Evolutionary conservation across 2,797 vertebrate genomes (phyloP), one percentile per base, ranked within the genome.

Genomic region (Basileuterus tristriatus): DNA sequence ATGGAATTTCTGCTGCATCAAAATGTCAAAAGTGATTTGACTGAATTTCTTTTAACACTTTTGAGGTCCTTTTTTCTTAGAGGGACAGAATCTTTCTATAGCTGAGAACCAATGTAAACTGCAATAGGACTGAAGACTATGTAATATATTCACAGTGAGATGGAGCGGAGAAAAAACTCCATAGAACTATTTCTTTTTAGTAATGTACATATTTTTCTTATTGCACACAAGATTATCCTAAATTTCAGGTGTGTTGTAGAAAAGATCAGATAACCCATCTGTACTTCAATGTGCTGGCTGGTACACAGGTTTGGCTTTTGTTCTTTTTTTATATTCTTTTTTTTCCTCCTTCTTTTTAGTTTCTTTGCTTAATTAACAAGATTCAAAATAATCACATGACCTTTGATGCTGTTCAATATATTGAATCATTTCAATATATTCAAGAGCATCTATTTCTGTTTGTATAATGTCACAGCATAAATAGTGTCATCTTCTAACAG

Each of bases 371-470:
- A 94, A 96, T 89, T 87, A 89, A 92, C 32, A 79, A 67, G 67
- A 91, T 83, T 88, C 46, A 83, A 94, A 94, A 84, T 75, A 95
- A 88, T 30, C 86, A 63, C 18, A 34, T 52, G 78, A 90, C 79
- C 82, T 91, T 78, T 87, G 81, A 64, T 9, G 19, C 32, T 43
- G 20, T 55, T 64, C 21, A n/a, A 32, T 53, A 56, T 56, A 34
- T 56, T 24, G n/a, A 16, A 24, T 56, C 10, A 56, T 56, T 79
- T 80, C 58, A 75, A 26, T 81, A 46, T 82, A 88, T 88, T 91
- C 67, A 86, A 83, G 41, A 93, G 23, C 78, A 69, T 63, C 65
- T 94, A 79, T 90, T 94, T 96, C 85, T 94, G n/a, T 96, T 92
- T 89, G 55, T 75, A 47, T 63, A 89, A 87, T 88, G 91, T 90